phyloP scores from a whole-genome alignment of 2,888 invertebrate species.

The Cosmorhoe ocellata region DNA sequence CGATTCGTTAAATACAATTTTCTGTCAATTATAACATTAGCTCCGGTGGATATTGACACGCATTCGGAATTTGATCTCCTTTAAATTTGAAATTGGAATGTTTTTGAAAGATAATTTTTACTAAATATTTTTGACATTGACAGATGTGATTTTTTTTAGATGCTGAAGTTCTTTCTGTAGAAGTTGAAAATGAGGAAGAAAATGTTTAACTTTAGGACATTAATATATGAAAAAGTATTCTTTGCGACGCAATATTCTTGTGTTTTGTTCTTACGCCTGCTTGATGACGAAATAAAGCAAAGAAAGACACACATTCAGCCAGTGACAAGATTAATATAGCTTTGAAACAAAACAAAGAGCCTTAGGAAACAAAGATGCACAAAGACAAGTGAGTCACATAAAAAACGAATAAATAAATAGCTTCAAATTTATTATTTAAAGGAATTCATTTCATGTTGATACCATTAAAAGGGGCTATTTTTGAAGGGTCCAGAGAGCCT shows the following conservation, averaged over 20 bases:
- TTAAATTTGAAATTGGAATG: conserved; percentile 1
- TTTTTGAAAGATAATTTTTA: too few species aligned
- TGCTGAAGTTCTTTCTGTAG: too few species aligned
- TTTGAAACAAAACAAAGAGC: conserved; percentile 6
- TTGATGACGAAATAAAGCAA: conserved; percentile 5
- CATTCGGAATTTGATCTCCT: conserved; percentile 10
- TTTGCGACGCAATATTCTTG: too few species aligned
- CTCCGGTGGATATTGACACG: conserved; percentile 15
- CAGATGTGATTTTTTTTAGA: too few species aligned
- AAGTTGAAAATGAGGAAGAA: too few species aligned
- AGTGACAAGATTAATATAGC: conserved; percentile 22
- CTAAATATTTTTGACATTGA: neutral
- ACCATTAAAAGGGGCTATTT: neutral
- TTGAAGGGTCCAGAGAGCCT: conserved; percentile 6
- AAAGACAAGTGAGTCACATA: conserved; percentile 19
- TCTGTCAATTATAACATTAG: conserved; percentile 17
- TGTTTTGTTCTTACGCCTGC: neutral
- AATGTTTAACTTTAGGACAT: too few species aligned
- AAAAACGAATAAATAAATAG: conserved; percentile 9
- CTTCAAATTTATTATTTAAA: neutral
- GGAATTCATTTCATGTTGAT: conserved; percentile 5
- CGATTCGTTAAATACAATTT: conserved; percentile 10
- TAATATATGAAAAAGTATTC: too few species aligned
- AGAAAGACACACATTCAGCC: conserved; percentile 16
- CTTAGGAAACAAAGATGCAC: conserved; percentile 20